Base-by-base conservation (phyloP, 1,140 invertebrate species). In the Bombus sylvicola region DNA sequence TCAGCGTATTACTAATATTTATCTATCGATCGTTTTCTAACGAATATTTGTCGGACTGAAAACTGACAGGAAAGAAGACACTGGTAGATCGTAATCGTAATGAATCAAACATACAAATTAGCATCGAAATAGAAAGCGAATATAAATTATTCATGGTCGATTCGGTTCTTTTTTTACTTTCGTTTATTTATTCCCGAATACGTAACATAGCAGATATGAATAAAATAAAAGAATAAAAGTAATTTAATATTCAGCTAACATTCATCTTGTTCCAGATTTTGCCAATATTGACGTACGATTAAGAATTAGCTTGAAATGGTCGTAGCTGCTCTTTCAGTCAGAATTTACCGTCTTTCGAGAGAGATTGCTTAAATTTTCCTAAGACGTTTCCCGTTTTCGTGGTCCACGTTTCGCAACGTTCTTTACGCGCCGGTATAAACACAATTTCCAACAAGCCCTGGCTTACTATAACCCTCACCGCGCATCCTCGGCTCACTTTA, bases 351-450 rank as follows among this genome's bases (percentile, higher is more conserved):
- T 37, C 2, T 25, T 62, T 66, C 10, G 18, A 77, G n/a, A 15
- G 41, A 12, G 31, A 6, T 83, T 37, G 74, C 68, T 89, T 87
- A 87, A 89, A 89, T 90, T 88, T 85, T 72, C 59, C 37, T 47
- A 68, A 90, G 69, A 76, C 85, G 69, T 34, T 89, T 87, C 59
- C 85, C 37, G 41, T 75, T 80, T 59, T 57, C 53, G 43, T 53
- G 75, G 53, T 22, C 78, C 76, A 59, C 68, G 83, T 90, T 88
- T 68, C 84, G 87, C 75, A 88, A 75, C 83, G 84, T 88, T 90
- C 89, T 91, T 91, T 88, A 91, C 88, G 84, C 87, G n/a, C 22
- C 64, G 75, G 81, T 90, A 90, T 91, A 91, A 91, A 91, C 89
- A 90, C 89, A 90, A 91, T 91, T 91, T 90, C 87, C 88, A 80